Conservation (phyloP, 1,140 invertebrate genomes). For the Drosophila triauraria region DNA sequence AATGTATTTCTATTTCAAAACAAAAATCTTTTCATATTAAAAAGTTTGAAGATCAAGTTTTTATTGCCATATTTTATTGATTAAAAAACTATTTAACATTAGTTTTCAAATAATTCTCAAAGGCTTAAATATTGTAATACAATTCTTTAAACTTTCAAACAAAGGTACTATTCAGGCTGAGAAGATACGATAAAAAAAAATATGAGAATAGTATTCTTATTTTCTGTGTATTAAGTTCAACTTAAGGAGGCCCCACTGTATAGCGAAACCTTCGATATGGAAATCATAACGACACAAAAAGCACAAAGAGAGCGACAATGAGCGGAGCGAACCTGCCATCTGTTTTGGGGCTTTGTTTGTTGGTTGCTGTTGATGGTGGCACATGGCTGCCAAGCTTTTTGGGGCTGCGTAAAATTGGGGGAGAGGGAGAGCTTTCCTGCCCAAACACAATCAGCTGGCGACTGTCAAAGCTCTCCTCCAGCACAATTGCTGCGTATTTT, state of each 20-base stretch:
- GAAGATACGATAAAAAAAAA: background rate
- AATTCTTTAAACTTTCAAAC: too few relatives aligned
- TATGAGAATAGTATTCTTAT: too few relatives aligned
- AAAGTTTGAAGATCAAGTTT: too few relatives aligned
- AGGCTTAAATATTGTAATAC: background rate
- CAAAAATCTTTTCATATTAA: too few relatives aligned
- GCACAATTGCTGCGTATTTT: slow-evolving; percentile 45
- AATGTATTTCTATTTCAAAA: too few relatives aligned
- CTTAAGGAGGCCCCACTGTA: background rate
- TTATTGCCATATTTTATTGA: too few relatives aligned
- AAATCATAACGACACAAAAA: slow-evolving; percentile 30
- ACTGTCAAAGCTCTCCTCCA: slow-evolving; percentile 25
- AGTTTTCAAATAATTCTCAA: background rate
- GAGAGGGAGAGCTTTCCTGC: slow-evolving; percentile 26
- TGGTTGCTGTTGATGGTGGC: slow-evolving; percentile 15
- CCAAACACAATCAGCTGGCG: slow-evolving; percentile 53
- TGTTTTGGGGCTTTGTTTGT: slow-evolving; percentile 41
- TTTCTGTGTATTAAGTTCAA: background rate
- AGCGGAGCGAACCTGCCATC: slow-evolving; percentile 24
- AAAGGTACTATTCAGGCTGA: too few relatives aligned
- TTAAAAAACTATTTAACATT: background rate
- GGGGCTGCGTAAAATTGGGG: background rate
- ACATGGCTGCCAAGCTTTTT: slow-evolving; percentile 40
- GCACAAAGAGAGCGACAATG: slow-evolving; percentile 38
- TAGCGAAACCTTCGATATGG: slow-evolving; percentile 26